Evolutionary conservation across 2,888 invertebrate species (phyloP).

Genomic region (Lasioglossum pauxillum): DNA sequence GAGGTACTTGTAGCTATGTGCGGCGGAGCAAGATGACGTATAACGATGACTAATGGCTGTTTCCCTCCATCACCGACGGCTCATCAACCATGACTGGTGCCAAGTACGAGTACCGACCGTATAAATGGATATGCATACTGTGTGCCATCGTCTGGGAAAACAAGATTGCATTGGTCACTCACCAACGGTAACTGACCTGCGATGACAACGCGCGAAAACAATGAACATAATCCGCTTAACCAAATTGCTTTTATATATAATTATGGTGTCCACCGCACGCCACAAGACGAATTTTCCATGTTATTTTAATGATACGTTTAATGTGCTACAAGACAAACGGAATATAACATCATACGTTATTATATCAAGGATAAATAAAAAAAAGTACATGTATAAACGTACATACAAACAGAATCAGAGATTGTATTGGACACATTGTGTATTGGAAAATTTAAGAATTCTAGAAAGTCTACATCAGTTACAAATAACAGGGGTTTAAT

Average conservation of each 20-base stretch:
- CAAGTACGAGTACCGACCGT: slow-evolving; percentile 69
- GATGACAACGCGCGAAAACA: slow-evolving; percentile 35
- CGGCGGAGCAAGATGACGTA: slow-evolving; percentile 64
- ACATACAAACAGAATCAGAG: too few relatives aligned
- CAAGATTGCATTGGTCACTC: slow-evolving; percentile 65
- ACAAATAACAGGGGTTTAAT: too few relatives aligned
- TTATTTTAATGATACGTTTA: neutral
- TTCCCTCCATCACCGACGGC: slow-evolving; percentile 68
- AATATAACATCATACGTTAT: neutral
- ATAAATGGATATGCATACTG: slow-evolving; percentile 70
- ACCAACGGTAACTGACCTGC: slow-evolving; percentile 39
- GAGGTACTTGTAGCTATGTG: slow-evolving; percentile 49
- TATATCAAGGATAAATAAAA: neutral
- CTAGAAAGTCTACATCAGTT: too few relatives aligned
- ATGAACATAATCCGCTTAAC: slow-evolving; percentile 15
- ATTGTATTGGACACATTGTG: too few relatives aligned
- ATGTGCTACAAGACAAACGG: neutral
- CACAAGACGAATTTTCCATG: neutral
- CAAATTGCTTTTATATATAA: slow-evolving; percentile 27
- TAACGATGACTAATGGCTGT: slow-evolving; percentile 75
- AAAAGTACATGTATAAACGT: too few relatives aligned
- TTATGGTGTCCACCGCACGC: neutral
- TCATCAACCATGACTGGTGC: slow-evolving; percentile 72
- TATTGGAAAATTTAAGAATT: too few relatives aligned
- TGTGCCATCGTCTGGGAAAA: slow-evolving; percentile 62